Conservation (phyloP, 2,888 invertebrate species). For the Scaptomyza cyrtandrae region DNA sequence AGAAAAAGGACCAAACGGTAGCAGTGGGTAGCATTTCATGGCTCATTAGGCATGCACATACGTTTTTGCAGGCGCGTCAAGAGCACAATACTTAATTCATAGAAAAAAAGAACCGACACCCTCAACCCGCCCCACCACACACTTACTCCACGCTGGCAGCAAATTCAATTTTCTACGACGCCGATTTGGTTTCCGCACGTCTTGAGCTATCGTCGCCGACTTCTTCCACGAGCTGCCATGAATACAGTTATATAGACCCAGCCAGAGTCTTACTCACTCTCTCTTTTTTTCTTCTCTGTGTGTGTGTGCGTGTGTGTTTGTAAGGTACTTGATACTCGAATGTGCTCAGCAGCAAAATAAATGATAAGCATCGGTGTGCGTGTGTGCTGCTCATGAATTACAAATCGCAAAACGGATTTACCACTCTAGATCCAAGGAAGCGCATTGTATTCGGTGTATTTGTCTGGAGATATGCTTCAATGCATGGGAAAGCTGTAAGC, state of each 20-base stretch:
- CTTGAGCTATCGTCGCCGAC: conserved; percentile 59
- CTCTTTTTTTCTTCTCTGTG: neutral
- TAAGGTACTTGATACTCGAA: conserved; percentile 59
- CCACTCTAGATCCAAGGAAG: conserved; percentile 54
- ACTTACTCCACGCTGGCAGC: conserved; percentile 34
- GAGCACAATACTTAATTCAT: conserved; percentile 16
- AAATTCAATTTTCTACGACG: conserved; percentile 80
- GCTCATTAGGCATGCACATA: conserved; percentile 78
- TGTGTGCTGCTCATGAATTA: conserved; percentile 74
- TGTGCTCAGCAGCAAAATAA: conserved; percentile 68
- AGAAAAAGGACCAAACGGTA: conserved; percentile 22
- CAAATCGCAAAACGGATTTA: conserved; percentile 80
- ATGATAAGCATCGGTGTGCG: conserved; percentile 75
- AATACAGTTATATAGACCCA: conserved; percentile 69
- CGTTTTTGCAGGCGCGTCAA: conserved; percentile 47
- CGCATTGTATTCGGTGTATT: conserved; percentile 45
- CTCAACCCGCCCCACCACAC: neutral
- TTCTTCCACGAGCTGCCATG: conserved; percentile 44
- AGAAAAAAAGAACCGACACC: neutral
- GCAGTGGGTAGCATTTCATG: conserved; percentile 64
- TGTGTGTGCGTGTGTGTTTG: conserved; percentile 9
- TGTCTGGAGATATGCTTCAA: conserved; percentile 19
- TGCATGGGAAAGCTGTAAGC: conserved; percentile 26
- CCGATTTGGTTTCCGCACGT: conserved; percentile 79
- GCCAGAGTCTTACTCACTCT: conserved; percentile 8